Conservation (phyloP, 1,140 invertebrate genomes). For the Macrostomum lignano region DNA sequence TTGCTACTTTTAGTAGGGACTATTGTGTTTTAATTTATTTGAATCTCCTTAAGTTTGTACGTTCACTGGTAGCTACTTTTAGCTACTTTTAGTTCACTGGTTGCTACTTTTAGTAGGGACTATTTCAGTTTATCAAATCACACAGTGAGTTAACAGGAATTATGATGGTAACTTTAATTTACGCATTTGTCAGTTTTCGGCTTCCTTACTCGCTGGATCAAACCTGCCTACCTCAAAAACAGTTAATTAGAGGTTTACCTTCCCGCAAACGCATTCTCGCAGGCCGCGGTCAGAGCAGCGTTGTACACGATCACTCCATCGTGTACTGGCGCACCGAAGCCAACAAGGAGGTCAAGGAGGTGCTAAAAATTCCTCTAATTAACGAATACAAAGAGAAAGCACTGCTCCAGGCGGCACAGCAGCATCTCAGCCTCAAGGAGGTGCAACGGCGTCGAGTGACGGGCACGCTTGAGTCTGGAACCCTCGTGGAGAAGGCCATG, state of each 20-base stretch:
- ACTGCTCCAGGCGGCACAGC: constrained; percentile 17
- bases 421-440: constrained; percentile 20
- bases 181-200: too few species aligned
- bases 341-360: constrained; percentile 15
- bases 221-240: constrained; percentile 5
- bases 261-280: neutral
- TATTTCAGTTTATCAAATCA: too few species aligned
- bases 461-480: constrained; percentile 17
- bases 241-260: neutral
- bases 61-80: too few species aligned
- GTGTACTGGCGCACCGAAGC: constrained; percentile 25
- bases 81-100: too few species aligned
- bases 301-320: constrained; percentile 16
- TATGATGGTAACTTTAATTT: too few species aligned
- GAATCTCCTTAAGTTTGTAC: too few species aligned
- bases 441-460: constrained; percentile 17
- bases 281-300: constrained; percentile 13
- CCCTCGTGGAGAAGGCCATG: constrained; percentile 17
- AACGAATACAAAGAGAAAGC: constrained; percentile 19
- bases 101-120: too few species aligned
- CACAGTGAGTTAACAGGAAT: too few species aligned
- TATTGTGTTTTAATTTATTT: too few species aligned
- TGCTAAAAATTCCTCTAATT: constrained; percentile 16
- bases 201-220: too few species aligned
- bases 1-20: too few species aligned